These are phyloP conservation scores for Pseudomyrmex cubaensis DNA, from an alignment of 1,140 invertebrate species.

Conservation along the genomic window DNA sequence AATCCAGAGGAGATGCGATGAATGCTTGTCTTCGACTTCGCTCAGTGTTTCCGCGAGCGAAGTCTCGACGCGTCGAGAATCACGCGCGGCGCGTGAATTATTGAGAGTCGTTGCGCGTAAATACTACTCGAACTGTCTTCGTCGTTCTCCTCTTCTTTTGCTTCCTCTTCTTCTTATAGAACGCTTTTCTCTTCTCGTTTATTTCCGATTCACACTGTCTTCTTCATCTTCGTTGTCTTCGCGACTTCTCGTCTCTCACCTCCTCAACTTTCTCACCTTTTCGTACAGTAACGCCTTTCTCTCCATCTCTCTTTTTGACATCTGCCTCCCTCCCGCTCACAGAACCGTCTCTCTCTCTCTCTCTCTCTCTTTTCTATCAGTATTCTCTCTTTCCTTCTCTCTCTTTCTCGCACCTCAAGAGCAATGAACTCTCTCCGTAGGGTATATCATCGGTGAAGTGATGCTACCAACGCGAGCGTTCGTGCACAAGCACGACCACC, in stretches of 20 bases:
- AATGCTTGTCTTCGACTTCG: conserved; percentile 30
- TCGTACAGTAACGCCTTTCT: conserved; percentile 36
- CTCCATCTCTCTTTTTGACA: conserved; percentile 52
- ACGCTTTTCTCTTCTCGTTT: conserved; percentile 30
- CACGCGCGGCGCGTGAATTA: conserved; percentile 77
- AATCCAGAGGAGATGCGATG: conserved; percentile 23
- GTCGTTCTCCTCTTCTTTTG: conserved; percentile 58
- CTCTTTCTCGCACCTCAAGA: conserved; percentile 78
- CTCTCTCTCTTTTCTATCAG: conserved; percentile 3
- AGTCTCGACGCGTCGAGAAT: conserved; percentile 63
- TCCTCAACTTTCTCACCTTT: conserved; percentile 17
- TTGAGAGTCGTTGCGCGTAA: conserved; percentile 74
- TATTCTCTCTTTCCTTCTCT: conserved; percentile 41
- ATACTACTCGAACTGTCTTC: conserved; percentile 68
- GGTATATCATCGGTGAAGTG: conserved; percentile 83
- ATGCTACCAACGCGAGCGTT: conserved; percentile 78
- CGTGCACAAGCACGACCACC: conserved; percentile 39
- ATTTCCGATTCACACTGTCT: conserved; percentile 42
- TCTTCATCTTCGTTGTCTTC: conserved; percentile 47
- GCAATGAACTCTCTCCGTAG: conserved; percentile 83
- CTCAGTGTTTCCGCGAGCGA: neutral
- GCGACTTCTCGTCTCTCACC: conserved; percentile 21
- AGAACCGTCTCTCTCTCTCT: neutral
- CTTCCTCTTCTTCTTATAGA: too few relatives aligned
- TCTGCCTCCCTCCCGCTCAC: neutral